These are phyloP conservation scores for Hiodon tergisus DNA, from an alignment of 2,113 vertebrate species.

Conservation along the genomic window DNA sequence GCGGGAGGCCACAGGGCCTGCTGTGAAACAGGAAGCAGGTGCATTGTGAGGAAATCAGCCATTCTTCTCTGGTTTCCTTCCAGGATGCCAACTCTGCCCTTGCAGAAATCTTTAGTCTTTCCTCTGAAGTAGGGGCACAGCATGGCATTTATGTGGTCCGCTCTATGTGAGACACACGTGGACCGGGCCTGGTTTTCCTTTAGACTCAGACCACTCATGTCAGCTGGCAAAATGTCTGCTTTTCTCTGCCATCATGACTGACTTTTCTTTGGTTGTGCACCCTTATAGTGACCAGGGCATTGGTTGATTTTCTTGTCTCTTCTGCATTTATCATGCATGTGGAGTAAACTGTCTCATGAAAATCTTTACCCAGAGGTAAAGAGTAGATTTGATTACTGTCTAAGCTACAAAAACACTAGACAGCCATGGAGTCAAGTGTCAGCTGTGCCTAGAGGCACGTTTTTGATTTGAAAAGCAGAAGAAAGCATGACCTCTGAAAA, in stretches of 20 bases:
- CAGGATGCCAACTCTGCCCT: conserved; percentile 42
- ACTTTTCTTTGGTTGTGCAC: too few relatives aligned
- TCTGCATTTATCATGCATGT: too few relatives aligned
- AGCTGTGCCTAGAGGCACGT: conserved; percentile 41
- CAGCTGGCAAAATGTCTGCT: background rate
- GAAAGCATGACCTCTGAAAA: background rate
- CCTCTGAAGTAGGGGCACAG: conserved; percentile 18
- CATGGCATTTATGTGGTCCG: conserved; percentile 16
- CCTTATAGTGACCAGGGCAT: too few relatives aligned
- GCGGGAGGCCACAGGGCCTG: conserved; percentile 65
- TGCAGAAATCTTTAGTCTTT: conserved; percentile 13
- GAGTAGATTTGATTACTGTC: conserved; percentile 37
- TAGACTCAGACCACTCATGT: background rate
- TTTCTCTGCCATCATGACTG: background rate
- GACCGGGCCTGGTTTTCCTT: conserved; percentile 1
- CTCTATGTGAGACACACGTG: too few relatives aligned
- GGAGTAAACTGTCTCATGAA: too few relatives aligned
- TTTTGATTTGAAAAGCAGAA: too few relatives aligned
- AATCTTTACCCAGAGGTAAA: conserved; percentile 26
- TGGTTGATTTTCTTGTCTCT: too few relatives aligned
- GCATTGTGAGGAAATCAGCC: conserved; percentile 49
- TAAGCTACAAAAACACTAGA: conserved; percentile 49
- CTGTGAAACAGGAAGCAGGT: conserved; percentile 39
- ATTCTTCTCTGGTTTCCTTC: conserved; percentile 66
- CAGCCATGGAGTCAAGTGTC: conserved; percentile 40